Evolutionary conservation across 1,140 invertebrate genomes (phyloP).

Genomic region (Calycopis cecrops): DNA sequence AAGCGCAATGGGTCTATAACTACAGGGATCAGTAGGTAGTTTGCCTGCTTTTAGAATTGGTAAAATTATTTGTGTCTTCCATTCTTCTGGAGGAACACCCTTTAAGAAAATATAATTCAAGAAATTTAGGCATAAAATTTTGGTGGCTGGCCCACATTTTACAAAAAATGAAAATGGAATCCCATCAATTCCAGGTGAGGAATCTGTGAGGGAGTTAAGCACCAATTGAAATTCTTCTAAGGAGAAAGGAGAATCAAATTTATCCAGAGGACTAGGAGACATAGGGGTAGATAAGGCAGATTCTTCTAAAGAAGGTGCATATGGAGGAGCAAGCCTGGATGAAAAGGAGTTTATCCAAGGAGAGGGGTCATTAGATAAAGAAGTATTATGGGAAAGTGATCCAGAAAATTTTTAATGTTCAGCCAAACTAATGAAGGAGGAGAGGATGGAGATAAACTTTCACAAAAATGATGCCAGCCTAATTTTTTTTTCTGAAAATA

Average conservation of each 20-base stretch:
- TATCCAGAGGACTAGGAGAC: background rate
- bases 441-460: conserved; percentile 4
- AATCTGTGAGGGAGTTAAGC: conserved; percentile 17
- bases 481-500: conserved; percentile 1
- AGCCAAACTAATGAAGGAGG: conserved; percentile 22
- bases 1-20: conserved; percentile 29
- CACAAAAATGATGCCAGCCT: conserved; percentile 10
- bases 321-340: conserved; percentile 22
- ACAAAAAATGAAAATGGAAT: conserved; percentile 26
- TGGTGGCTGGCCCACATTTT: background rate
- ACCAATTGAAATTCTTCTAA: conserved; percentile 16
- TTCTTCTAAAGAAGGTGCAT: conserved; percentile 12
- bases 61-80: conserved; percentile 33
- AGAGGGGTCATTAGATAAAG: background rate
- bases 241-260: conserved; percentile 16
- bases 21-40: conserved; percentile 19
- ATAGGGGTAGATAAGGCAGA: background rate
- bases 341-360: conserved; percentile 21
- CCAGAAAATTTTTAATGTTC: conserved; percentile 24
- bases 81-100: conserved; percentile 16
- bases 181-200: conserved; percentile 22
- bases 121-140: conserved; percentile 17
- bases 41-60: conserved; percentile 33
- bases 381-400: background rate
- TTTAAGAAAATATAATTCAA: conserved; percentile 16